A percentile compares a stretch with the other conserved stretches of the same genome.
phyloP scores from a whole-genome alignment of 1,140 invertebrate species.

The Listronotus oregonensis region DNA sequence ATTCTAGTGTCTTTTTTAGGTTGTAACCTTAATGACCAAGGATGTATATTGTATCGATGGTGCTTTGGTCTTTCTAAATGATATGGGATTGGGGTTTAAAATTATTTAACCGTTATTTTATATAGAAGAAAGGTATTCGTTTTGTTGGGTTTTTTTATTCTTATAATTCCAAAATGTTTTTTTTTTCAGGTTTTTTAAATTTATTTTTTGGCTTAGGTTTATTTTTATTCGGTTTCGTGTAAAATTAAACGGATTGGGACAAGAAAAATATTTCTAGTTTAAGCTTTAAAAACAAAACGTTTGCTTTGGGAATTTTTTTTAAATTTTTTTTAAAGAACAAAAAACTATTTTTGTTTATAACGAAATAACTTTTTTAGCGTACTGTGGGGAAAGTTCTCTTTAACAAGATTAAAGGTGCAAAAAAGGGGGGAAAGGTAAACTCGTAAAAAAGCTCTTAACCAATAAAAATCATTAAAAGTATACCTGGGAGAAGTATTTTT shows the following conservation, averaged over 20 bases:
- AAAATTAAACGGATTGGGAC: too few species aligned
- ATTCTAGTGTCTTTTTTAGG: slow-evolving; percentile 1
- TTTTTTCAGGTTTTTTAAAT: slow-evolving; percentile 60
- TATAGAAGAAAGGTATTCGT: slow-evolving; percentile 73
- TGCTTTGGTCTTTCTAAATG: slow-evolving; percentile 72
- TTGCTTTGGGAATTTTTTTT: too few species aligned
- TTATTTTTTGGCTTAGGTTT: slow-evolving; percentile 4
- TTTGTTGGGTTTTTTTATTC: slow-evolving; percentile 80
- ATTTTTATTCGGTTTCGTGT: too few species aligned
- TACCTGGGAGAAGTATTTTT: slow-evolving; percentile 83
- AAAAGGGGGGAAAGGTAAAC: slow-evolving; percentile 77
- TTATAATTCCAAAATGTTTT: slow-evolving; percentile 85
- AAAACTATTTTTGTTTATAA: too few species aligned
- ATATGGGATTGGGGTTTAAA: slow-evolving; percentile 80
- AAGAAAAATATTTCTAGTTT: too few species aligned
- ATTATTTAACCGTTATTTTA: slow-evolving; percentile 78
- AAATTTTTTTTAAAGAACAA: too few species aligned
- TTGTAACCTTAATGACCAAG: slow-evolving; percentile 88
- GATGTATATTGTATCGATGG: slow-evolving; percentile 79
- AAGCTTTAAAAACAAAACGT: too few species aligned
- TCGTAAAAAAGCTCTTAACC: slow-evolving; percentile 82
- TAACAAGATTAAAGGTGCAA: slow-evolving; percentile 37
- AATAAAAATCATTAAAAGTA: slow-evolving; percentile 89
- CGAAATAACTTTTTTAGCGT: too few species aligned
- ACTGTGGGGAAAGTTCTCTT: slow-evolving; percentile 39